Evolutionary conservation across 23 tunicate species (phyloP), one percentile per base, ranked within the genome.

Genomic region (Halocynthia roretzi): DNA sequence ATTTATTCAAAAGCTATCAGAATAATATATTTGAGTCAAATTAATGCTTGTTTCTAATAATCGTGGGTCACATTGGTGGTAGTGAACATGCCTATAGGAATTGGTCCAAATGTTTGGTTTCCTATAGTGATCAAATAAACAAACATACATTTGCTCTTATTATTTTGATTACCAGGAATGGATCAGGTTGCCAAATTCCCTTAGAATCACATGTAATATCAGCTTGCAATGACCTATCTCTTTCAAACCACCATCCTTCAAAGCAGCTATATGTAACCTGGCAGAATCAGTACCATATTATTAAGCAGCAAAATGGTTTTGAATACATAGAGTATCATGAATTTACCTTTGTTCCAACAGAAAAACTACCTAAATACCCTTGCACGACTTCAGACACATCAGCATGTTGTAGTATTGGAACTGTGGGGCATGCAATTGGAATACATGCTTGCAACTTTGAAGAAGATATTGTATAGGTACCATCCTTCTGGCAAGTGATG

Each of bases 211-310:
- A 83, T n/a, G 51, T 10, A 12, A 75, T 75, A 22, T 67, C 62
- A 10, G 53, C 50, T n/a, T 15, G 19, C 56, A 8, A 19, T 2
- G 55, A 53, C 31, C 48, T 44, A 7, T 15, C 20, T 67, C 53
- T 51, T 69, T 57, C 5, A 61, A 85, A 78, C 54, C 56, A 44
- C 77, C 77, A 76, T 10, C 80, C 80, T 49, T 19, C 44, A 10
- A 72, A 53, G 58, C 89, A 85, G 19, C 79, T 77, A 79, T 85
- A 85, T 19, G 72, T 78, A 44, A 85, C 56, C 89, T 85, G 55
- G 0, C 17, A 12, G 6, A 10, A 19, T 1, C 73, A 23, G 50
- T n/a, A 11, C 4, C 14, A 15, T 12, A 11, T 71, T 15, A n/a
- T 1, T 50, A n/a, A n/a, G 58, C 58, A 17, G 22, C 20, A 15